Percentiles rank a stretch among this genome's conserved stretches.
phyloP scores from a whole-genome alignment of 2,113 vertebrate genomes.

The Perca fluviatilis region DNA sequence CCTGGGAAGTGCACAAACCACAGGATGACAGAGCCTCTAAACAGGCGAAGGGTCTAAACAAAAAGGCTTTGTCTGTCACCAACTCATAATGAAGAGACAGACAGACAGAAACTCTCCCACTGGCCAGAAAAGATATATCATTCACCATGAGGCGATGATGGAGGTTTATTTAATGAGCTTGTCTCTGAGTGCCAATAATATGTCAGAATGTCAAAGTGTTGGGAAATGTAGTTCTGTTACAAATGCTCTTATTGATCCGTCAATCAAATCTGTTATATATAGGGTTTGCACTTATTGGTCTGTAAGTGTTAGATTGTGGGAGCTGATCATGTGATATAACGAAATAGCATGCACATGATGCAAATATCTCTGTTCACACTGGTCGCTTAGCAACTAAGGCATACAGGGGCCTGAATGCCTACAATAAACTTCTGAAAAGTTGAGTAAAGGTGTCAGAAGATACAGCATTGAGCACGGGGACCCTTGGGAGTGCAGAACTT shows the following conservation, averaged over 20 bases:
- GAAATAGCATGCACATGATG: neutral
- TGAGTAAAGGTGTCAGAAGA: neutral
- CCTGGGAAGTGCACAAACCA: conserved; percentile 23
- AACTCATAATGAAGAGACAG: conserved; percentile 60
- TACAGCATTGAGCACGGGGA: neutral
- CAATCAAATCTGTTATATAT: neutral
- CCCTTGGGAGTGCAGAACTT: neutral
- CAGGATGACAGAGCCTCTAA: conserved; percentile 26
- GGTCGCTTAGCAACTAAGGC: neutral
- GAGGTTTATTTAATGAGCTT: conserved; percentile 51
- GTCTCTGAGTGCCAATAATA: conserved; percentile 13
- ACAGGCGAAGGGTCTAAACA: conserved; percentile 34
- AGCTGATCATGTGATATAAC: neutral
- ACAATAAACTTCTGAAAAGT: neutral
- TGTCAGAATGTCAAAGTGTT: conserved; percentile 8
- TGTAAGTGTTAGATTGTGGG: neutral
- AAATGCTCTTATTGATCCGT: neutral
- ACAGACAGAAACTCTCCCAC: conserved; percentile 17
- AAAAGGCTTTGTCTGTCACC: conserved; percentile 62
- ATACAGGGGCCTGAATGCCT: neutral
- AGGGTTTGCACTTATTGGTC: neutral
- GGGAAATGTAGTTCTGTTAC: conserved; percentile 16
- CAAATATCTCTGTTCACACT: neutral
- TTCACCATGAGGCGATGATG: conserved; percentile 39
- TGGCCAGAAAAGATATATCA: conserved; percentile 49